These are phyloP conservation scores for Ceyx cyanopectus DNA, from an alignment of 2,113 vertebrate species.

Conservation along the genomic window DNA sequence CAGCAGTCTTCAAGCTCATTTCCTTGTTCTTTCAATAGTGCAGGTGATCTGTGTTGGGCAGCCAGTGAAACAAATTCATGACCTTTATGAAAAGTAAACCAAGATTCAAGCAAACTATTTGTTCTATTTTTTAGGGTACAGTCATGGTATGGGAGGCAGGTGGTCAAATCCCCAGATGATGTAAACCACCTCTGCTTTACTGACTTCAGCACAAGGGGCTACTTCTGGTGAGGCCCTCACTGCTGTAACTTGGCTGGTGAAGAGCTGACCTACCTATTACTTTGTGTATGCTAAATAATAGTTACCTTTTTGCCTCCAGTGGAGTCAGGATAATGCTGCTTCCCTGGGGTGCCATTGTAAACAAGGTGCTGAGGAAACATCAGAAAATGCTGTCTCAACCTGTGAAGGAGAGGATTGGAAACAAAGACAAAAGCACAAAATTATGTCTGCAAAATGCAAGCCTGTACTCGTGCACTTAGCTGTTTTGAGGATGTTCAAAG, in stretches of 20 bases:
- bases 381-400: not conserved
- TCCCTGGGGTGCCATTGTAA: not conserved
- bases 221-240: not conserved
- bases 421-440: not conserved
- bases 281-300: not conserved
- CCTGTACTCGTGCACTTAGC: not conserved
- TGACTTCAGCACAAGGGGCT: not conserved
- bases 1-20: not conserved
- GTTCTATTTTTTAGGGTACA: not conserved
- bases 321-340: not conserved
- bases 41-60: not conserved
- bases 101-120: not conserved
- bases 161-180: not conserved
- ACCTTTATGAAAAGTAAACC: not conserved
- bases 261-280: not conserved
- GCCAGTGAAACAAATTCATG: conserved; percentile 11
- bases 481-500: not conserved
- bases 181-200: not conserved
- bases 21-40: not conserved
- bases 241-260: not conserved
- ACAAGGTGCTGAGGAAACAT: not conserved
- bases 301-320: not conserved
- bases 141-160: not conserved
- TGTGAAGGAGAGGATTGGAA: not conserved
- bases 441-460: not conserved